Base-by-base conservation (phyloP, 2,888 invertebrate genomes). In the Itoplectis maculator region DNA sequence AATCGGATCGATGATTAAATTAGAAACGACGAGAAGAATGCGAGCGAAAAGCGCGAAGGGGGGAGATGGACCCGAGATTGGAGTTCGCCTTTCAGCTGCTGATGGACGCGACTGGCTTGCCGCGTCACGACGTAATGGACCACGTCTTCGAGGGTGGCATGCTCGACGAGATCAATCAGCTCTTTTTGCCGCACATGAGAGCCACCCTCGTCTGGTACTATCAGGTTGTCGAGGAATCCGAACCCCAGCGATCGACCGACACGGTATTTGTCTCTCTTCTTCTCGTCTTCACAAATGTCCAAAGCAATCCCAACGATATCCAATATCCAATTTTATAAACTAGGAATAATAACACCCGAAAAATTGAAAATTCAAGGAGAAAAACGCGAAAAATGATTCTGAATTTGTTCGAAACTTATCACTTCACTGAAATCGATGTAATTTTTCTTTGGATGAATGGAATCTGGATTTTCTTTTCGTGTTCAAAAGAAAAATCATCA, bases 41-140 rank as follows among this genome's bases (percentile, higher is more conserved):
- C 96, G 97, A 97, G 94, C 95, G 97, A 88, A 97, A 97, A 91
- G 97, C 97, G 13, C 95, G 98, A 77, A 94, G 98, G 79, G 98
- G 97, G 94, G 98, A 98, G 93, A 98, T 98, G 96, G 98, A 98
- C 93, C 97, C 97, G 89, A 95, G 98, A 83, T 93, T 98, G 94
- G 98, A 98, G 94, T 98, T 97, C 93, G 96, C 97, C 80, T 97
- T 98, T 93, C 97, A 98, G 91, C 95, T 97, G 68, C 94, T 98
- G 86, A 96, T 97, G 91, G 97, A 97, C 89, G 97, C 96, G 70
- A 97, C 97, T 0, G 96, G 96, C 15, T 93, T 98, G 69, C 95
- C 96, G 0, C 93, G 97, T 40, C 96, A 97, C 92, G 96, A 97
- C 89, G 96, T 98, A 84, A 97, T 98, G 97, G 97, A 97, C 92